These are phyloP conservation scores for Halichondria panicea DNA, from an alignment of 37 sponge, comb jelly and placozoan genomes.

Conservation along the genomic window DNA sequence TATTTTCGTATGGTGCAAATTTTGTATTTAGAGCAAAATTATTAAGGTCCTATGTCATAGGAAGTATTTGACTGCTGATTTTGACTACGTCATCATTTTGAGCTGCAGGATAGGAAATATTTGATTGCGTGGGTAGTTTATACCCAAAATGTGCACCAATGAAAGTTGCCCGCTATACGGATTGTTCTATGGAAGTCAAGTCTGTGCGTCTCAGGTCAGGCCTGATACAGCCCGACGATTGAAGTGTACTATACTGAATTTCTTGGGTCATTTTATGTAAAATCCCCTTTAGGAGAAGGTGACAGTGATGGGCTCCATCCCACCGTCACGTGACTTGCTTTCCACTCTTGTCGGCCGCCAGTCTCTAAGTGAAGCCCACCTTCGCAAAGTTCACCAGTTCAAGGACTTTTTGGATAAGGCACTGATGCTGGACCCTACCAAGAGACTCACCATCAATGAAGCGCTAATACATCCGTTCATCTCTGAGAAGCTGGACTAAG, in stretches of 20 bases:
- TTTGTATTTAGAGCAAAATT: too few relatives aligned
- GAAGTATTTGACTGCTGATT: not conserved
- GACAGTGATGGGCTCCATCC: slow-evolving; percentile 72
- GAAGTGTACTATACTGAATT: too few relatives aligned
- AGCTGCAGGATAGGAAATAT: not conserved
- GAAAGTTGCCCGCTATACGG: not conserved
- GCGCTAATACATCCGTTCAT: slow-evolving; percentile 93
- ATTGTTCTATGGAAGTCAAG: too few relatives aligned
- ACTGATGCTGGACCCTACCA: slow-evolving; percentile 84
- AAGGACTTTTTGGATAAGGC: slow-evolving; percentile 90
- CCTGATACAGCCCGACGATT: too few relatives aligned
- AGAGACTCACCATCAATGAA: slow-evolving; percentile 88
- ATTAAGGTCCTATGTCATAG: not conserved
- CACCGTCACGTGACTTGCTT: slow-evolving; percentile 77
- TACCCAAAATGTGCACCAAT: too few relatives aligned
- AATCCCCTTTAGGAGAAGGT: slow-evolving; percentile 83
- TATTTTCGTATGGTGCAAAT: too few relatives aligned
- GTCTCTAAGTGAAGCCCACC: slow-evolving; percentile 73
- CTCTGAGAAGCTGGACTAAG: slow-evolving; percentile 75
- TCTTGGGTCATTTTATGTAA: not conserved
- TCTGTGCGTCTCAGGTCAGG: too few relatives aligned
- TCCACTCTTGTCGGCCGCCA: slow-evolving; percentile 76
- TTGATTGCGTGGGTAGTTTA: too few relatives aligned
- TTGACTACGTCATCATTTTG: not conserved
- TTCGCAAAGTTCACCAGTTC: slow-evolving; percentile 88